phyloP scores from a whole-genome alignment of 2,888 invertebrate genomes.

The Pheosia gnoma region DNA sequence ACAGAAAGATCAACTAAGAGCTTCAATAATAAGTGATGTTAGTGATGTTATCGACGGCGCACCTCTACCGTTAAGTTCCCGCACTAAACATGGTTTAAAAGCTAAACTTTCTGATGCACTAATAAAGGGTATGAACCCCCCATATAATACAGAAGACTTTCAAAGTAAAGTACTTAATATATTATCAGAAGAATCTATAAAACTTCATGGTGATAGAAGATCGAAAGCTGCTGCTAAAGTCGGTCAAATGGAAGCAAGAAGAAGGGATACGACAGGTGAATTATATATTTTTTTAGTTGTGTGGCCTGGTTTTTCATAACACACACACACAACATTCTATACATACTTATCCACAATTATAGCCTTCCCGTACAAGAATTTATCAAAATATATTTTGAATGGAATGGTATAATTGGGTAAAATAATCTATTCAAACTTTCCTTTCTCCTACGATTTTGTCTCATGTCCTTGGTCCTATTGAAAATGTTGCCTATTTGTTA shows the following conservation, averaged over 20 bases:
- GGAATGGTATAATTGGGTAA: too few relatives aligned
- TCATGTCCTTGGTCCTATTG: too few relatives aligned
- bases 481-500: too few relatives aligned
- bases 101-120: background rate
- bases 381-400: too few relatives aligned
- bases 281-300: background rate
- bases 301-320: background rate
- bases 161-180: constrained; percentile 30
- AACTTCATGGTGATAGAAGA: background rate
- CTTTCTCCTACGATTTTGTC: too few relatives aligned
- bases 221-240: background rate
- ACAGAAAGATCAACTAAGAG: background rate
- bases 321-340: too few relatives aligned
- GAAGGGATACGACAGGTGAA: background rate
- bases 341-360: too few relatives aligned
- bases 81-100: background rate
- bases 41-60: background rate
- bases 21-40: constrained; percentile 8
- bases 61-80: background rate
- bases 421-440: too few relatives aligned
- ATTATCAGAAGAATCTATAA: background rate
- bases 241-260: background rate
- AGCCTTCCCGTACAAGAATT: too few relatives aligned
- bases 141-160: constrained; percentile 15
- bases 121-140: background rate